phyloP scores from a whole-genome alignment of 2,797 vertebrate species.

The Kryptolebias ocellatus region DNA sequence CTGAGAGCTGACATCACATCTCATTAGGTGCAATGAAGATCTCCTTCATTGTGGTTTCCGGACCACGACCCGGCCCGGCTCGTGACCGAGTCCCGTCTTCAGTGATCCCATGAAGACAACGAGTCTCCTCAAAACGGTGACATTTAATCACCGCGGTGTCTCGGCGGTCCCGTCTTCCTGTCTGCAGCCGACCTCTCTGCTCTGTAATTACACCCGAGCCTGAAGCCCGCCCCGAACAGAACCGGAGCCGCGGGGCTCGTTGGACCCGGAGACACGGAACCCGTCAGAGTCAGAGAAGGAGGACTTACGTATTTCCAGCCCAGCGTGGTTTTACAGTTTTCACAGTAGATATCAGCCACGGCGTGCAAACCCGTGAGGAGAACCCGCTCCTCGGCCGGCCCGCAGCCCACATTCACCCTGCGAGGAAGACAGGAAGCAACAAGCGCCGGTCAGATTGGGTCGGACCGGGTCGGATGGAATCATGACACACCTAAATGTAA shows the following conservation, averaged over 20 bases:
- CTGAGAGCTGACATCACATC: no score
- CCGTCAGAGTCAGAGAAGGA: not conserved
- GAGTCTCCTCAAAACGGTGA: slow-evolving; percentile 61
- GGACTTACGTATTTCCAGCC: slow-evolving; percentile 98
- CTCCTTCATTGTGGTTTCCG: no score
- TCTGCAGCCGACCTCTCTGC: slow-evolving; percentile 55
- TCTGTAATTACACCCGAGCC: slow-evolving; percentile 60
- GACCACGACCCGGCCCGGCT: slow-evolving; percentile 5
- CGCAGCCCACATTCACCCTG: slow-evolving; percentile 97
- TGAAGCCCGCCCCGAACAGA: slow-evolving; percentile 37
- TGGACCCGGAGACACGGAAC: slow-evolving; percentile 28
- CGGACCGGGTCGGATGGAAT: no score
- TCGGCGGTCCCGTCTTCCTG: slow-evolving; percentile 59
- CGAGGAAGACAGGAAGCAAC: slow-evolving; percentile 7
- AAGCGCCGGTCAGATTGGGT: no score
- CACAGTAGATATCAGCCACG: slow-evolving; percentile 98
- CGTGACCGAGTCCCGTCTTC: slow-evolving; percentile 38
- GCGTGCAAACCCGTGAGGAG: slow-evolving; percentile 97
- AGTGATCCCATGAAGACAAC: slow-evolving; percentile 51
- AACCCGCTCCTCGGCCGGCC: slow-evolving; percentile 95
- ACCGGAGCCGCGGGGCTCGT: slow-evolving; percentile 17
- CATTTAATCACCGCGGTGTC: slow-evolving; percentile 70
- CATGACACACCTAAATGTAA: no score
- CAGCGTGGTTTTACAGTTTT: slow-evolving; percentile 98
- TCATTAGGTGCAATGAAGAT: no score